Conservation (phyloP, 2,113 vertebrate species). For the Willisornis vidua region DNA sequence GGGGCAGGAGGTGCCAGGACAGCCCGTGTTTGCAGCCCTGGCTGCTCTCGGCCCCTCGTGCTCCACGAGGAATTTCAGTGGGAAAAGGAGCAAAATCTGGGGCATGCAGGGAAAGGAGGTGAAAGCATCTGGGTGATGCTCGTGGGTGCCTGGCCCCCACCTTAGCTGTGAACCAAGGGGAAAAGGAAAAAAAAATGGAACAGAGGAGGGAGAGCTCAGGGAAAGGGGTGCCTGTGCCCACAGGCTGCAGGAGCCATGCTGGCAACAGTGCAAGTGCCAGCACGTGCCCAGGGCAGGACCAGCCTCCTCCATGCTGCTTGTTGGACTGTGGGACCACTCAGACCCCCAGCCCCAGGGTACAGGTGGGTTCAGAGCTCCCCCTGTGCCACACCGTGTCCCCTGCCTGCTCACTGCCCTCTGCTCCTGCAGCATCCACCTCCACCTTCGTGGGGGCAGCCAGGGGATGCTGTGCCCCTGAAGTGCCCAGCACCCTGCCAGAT, state of each 20-base stretch:
- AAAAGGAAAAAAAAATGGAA: neutral
- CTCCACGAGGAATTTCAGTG: neutral
- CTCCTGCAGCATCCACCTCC: neutral
- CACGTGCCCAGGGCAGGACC: neutral
- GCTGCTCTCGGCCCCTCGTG: accelerated
- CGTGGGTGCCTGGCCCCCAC: neutral
- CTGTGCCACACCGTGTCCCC: accelerated
- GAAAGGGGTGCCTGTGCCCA: neutral
- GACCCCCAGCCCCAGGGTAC: accelerated
- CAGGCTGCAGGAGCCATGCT: constrained; percentile 36
- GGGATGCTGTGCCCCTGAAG: neutral
- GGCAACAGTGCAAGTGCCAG: constrained; percentile 4
- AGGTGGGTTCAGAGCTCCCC: accelerated
- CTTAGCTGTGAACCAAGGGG: neutral
- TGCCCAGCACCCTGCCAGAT: neutral
- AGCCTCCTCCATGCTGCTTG: neutral
- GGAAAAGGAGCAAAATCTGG: neutral
- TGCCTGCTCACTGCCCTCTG: neutral
- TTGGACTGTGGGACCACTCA: accelerated
- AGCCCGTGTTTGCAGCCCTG: neutral
- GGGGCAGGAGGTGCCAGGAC: accelerated
- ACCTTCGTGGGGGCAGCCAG: accelerated
- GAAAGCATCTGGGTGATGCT: accelerated
- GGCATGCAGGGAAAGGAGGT: neutral
- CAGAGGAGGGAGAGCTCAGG: neutral